Evolutionary conservation across 2,888 invertebrate species (phyloP).

Genomic region (Mamestra brassicae): DNA sequence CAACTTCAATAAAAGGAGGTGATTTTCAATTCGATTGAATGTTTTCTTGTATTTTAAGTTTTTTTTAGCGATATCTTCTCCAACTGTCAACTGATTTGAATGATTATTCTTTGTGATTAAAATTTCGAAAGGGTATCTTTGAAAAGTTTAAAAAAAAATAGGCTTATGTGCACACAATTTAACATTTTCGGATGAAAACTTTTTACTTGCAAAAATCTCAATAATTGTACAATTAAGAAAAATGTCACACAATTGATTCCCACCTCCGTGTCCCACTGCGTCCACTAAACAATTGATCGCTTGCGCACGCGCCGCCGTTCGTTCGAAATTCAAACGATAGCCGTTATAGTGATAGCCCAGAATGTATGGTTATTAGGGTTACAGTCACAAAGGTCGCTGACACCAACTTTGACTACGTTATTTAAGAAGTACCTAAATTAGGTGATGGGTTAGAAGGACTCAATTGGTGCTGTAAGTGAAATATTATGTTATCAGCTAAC

Average conservation of each 20-base stretch:
- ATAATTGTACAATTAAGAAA: not conserved
- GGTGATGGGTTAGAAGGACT: not conserved
- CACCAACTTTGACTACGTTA: conserved; percentile 57
- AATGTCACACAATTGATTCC: not conserved
- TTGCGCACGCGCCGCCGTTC: conserved; percentile 68
- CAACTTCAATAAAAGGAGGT: too few relatives aligned
- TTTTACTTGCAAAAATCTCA: not conserved
- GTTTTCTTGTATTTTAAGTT: too few relatives aligned
- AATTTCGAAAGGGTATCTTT: too few relatives aligned
- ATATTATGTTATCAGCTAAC: conserved; percentile 3
- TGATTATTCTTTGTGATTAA: too few relatives aligned
- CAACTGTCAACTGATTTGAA: too few relatives aligned
- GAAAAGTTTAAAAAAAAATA: too few relatives aligned
- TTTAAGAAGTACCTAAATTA: conserved; percentile 30
- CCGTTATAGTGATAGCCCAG: conserved; percentile 58
- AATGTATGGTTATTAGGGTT: conserved; percentile 75
- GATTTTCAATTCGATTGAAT: too few relatives aligned
- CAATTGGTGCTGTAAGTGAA: conserved; percentile 33
- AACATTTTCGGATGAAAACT: too few relatives aligned
- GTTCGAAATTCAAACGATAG: conserved; percentile 72
- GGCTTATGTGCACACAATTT: too few relatives aligned
- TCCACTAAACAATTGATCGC: conserved; percentile 60
- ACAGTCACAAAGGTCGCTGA: conserved; percentile 71
- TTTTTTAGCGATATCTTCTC: too few relatives aligned
- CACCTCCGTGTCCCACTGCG: conserved; percentile 23